Percentiles rank a stretch among this genome's conserved stretches.
These are phyloP conservation scores for Caenorhabditis becei DNA, from an alignment of 2,888 invertebrate species.

Conservation along the genomic window DNA sequence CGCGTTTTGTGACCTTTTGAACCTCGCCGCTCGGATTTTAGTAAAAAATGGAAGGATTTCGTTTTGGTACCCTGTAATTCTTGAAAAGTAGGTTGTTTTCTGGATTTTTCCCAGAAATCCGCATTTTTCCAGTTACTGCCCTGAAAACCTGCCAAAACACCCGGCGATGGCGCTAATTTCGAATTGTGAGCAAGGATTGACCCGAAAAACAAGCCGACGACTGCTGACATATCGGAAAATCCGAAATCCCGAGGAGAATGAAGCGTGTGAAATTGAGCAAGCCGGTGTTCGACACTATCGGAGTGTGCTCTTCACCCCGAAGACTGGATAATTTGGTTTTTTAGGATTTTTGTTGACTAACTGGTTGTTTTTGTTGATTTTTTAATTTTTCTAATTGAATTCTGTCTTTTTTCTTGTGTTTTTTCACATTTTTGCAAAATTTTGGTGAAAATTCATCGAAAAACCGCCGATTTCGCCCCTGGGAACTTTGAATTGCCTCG, in stretches of 20 bases:
- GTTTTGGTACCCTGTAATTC: constrained; percentile 90
- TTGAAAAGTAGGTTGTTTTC: too few relatives aligned
- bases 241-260: constrained; percentile 50
- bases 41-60: constrained; percentile 89
- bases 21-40: constrained; percentile 89
- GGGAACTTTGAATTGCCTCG: background rate
- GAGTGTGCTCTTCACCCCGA: constrained; percentile 37
- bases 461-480: too few relatives aligned
- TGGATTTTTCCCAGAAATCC: background rate
- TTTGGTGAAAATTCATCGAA: background rate
- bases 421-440: background rate
- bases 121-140: constrained; percentile 81
- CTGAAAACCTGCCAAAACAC: constrained; percentile 88
- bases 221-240: constrained; percentile 74
- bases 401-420: background rate
- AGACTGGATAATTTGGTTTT: background rate
- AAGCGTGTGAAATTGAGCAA: constrained; percentile 41
- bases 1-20: constrained; percentile 86
- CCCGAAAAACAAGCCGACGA: constrained; percentile 69
- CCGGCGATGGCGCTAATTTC: constrained; percentile 88
- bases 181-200: constrained; percentile 93
- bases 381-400: background rate
- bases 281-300: constrained; percentile 52
- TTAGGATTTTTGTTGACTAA: constrained; percentile 20
- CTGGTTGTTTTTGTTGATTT: background rate